Evolutionary conservation across 2,888 invertebrate genomes (phyloP).

Genomic region (Netelia inedita): DNA sequence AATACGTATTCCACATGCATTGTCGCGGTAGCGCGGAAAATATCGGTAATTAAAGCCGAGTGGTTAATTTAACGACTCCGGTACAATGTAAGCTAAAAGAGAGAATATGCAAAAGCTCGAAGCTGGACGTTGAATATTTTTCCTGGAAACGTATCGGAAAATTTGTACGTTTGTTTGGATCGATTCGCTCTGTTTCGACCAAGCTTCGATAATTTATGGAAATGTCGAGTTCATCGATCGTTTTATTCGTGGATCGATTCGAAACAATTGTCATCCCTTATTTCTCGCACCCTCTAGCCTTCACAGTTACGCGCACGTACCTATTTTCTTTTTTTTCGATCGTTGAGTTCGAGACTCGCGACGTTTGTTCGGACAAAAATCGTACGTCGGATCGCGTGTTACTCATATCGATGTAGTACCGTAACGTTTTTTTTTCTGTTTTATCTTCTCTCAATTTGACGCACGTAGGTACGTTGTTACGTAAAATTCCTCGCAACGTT

Average conservation of each 20-base stretch:
- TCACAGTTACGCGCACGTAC: background rate
- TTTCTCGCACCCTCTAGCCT: background rate
- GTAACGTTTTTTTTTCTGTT: background rate
- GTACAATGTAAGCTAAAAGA: constrained; percentile 29
- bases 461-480: background rate
- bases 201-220: background rate
- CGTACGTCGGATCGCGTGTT: too few relatives aligned
- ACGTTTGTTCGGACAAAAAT: background rate
- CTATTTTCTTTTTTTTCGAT: too few relatives aligned
- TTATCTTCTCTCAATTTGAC: background rate
- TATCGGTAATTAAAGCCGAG: constrained; percentile 67
- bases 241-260: background rate
- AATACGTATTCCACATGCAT: constrained; percentile 45
- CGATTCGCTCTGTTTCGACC: background rate
- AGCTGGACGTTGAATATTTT: too few relatives aligned
- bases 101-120: background rate
- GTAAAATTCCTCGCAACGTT: too few relatives aligned
- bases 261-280: background rate
- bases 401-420: background rate
- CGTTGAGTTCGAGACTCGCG: too few relatives aligned
- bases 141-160: too few relatives aligned
- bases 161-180: too few relatives aligned
- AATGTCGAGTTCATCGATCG: background rate
- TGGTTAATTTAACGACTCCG: constrained; percentile 66
- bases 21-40: constrained; percentile 44